phyloP scores from a whole-genome alignment of 2,113 vertebrate species.

The Eclectus roratus region DNA sequence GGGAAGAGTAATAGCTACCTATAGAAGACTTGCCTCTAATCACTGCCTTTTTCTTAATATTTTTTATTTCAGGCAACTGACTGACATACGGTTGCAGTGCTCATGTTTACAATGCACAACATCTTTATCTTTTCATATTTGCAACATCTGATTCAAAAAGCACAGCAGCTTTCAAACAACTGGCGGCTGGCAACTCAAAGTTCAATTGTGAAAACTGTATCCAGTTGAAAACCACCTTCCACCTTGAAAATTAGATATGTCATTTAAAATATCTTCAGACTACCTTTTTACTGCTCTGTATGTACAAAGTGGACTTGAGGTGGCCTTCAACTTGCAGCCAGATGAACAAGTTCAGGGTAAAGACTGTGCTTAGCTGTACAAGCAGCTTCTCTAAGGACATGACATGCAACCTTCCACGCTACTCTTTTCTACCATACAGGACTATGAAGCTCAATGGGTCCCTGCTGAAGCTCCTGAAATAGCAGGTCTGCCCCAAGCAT shows the following conservation, averaged over 20 bases:
- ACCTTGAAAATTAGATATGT: background rate
- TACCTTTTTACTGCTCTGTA: background rate
- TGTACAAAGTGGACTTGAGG: background rate
- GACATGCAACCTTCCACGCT: rapidly evolving
- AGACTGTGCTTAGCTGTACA: background rate
- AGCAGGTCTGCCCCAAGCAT: background rate
- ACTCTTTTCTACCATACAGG: background rate
- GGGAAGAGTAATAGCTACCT: background rate
- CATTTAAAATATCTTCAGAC: background rate
- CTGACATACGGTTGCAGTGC: background rate
- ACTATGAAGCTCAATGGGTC: background rate
- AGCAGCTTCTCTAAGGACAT: background rate
- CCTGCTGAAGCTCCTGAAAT: background rate
- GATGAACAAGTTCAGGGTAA: background rate
- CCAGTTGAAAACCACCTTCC: background rate
- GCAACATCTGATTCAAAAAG: background rate
- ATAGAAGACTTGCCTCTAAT: background rate
- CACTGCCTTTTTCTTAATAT: background rate
- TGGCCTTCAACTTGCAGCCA: background rate
- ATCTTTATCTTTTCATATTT: background rate
- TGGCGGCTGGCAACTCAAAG: background rate
- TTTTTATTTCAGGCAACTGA: background rate
- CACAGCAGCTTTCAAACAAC: background rate
- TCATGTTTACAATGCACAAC: background rate
- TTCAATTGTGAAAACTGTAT: background rate